Percentiles rank a stretch among this genome's conserved stretches.
phyloP scores from a whole-genome alignment of 2,888 invertebrate species.

The Eupithecia inturbata region DNA sequence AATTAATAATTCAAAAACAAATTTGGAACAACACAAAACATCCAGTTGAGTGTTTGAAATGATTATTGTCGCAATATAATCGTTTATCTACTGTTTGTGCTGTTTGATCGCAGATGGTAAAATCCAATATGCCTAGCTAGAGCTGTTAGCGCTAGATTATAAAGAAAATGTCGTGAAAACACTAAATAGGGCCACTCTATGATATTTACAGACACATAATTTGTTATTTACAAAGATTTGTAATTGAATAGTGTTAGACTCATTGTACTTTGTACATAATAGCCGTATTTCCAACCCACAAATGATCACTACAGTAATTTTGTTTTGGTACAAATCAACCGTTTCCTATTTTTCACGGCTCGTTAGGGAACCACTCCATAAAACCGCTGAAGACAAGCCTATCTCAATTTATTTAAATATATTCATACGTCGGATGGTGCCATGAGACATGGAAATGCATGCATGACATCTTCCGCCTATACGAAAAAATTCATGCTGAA shows the following conservation, averaged over 20 bases:
- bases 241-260: too few relatives aligned
- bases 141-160: too few relatives aligned
- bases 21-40: neutral
- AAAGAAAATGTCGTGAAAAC: too few relatives aligned
- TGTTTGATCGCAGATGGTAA: neutral
- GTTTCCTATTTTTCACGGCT: conserved; percentile 27
- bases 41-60: neutral
- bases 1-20: too few relatives aligned
- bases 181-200: too few relatives aligned
- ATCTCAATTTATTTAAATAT: conserved; percentile 69
- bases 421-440: conserved; percentile 65
- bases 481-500: conserved; percentile 41
- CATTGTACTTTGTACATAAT: too few relatives aligned
- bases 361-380: conserved; percentile 33
- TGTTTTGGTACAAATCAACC: conserved; percentile 22
- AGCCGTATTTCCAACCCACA: neutral
- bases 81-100: neutral
- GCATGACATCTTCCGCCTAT: conserved; percentile 51
- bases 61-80: neutral
- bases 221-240: too few relatives aligned
- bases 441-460: conserved; percentile 56
- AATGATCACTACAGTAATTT: neutral
- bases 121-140: too few relatives aligned
- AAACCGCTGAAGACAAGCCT: conserved; percentile 58
- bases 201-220: too few relatives aligned